Evolutionary conservation across 64 coral and sea anemone species (phyloP).

Genomic region (Montipora cactus): DNA sequence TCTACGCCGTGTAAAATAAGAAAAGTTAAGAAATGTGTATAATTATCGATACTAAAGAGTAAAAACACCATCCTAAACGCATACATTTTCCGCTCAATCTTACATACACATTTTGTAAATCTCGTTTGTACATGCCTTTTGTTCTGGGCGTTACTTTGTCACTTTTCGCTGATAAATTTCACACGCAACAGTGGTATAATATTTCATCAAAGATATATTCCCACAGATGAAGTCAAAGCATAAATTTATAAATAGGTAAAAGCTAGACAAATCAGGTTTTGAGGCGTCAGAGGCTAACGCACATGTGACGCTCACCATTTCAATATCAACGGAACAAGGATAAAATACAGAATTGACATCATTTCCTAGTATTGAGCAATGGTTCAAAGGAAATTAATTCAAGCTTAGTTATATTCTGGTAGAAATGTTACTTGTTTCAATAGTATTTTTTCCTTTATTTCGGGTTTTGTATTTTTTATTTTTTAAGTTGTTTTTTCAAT

Average conservation of each 20-base stretch:
- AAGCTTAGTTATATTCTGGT: constrained; percentile 20
- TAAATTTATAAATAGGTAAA: constrained; percentile 58
- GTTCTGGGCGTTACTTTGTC: constrained; percentile 29
- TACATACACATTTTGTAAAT: constrained; percentile 44
- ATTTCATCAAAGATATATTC: constrained; percentile 55
- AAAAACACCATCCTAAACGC: constrained; percentile 32
- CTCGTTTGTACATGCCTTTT: constrained; percentile 31
- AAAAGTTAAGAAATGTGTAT: constrained; percentile 56
- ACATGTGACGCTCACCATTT: constrained; percentile 15
- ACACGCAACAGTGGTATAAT: constrained; percentile 39
- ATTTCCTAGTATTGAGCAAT: constrained; percentile 33
- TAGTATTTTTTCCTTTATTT: constrained; percentile 8
- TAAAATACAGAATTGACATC: constrained; percentile 53
- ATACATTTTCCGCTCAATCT: constrained; percentile 32
- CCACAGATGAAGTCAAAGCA: constrained; percentile 62
- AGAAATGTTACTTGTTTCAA: constrained; percentile 57
- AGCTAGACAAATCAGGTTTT: constrained; percentile 40
- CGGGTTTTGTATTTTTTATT: background rate
- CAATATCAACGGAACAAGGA: constrained; percentile 36
- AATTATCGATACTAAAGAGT: constrained; percentile 46
- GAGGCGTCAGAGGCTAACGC: constrained; percentile 28
- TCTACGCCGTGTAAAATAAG: constrained; percentile 44
- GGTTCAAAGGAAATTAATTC: constrained; percentile 50
- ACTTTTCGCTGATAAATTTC: constrained; percentile 61
- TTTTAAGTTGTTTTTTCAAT: constrained; percentile 45